Percentiles rank a stretch among this genome's conserved stretches.
Evolutionary conservation across 1,140 invertebrate genomes (phyloP).

Genomic region (Brachionus plicatilis): DNA sequence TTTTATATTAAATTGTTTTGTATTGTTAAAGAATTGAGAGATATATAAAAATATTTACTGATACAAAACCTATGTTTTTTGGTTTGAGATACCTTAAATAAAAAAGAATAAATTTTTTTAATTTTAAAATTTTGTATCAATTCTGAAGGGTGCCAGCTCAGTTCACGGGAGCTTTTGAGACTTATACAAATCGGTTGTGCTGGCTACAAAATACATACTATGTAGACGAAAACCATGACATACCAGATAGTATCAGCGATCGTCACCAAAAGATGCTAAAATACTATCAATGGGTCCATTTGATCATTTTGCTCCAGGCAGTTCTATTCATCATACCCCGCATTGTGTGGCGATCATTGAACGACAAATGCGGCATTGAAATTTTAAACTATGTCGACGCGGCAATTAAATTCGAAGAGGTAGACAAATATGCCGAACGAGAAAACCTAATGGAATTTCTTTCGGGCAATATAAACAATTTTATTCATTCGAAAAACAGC

Average conservation of each 20-base stretch:
- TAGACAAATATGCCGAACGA: constrained; percentile 33
- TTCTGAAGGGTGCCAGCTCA: constrained; percentile 42
- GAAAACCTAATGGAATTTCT: constrained; percentile 40
- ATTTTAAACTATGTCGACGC: constrained; percentile 36
- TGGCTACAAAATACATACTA: constrained; percentile 43
- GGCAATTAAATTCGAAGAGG: constrained; percentile 29
- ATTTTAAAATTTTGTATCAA: not conserved
- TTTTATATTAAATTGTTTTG: no score
- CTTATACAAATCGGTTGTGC: constrained; percentile 43
- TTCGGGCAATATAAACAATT: not conserved
- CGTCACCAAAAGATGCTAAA: constrained; percentile 27
- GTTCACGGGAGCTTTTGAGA: constrained; percentile 42
- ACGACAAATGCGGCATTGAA: constrained; percentile 39
- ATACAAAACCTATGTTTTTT: no score
- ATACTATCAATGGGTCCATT: constrained; percentile 65
- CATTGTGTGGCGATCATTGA: constrained; percentile 49
- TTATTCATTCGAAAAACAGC: constrained; percentile 27
- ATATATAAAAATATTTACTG: no score
- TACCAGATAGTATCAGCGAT: not conserved
- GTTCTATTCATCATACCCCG: constrained; percentile 90
- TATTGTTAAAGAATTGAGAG: no score
- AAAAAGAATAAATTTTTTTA: not conserved
- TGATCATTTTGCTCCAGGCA: constrained; percentile 74
- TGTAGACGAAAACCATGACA: constrained; percentile 36
- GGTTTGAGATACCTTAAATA: no score